Percentiles rank a stretch among this genome's conserved stretches.
phyloP scores from a whole-genome alignment of 2,113 vertebrate species.

The Bos indicus region DNA sequence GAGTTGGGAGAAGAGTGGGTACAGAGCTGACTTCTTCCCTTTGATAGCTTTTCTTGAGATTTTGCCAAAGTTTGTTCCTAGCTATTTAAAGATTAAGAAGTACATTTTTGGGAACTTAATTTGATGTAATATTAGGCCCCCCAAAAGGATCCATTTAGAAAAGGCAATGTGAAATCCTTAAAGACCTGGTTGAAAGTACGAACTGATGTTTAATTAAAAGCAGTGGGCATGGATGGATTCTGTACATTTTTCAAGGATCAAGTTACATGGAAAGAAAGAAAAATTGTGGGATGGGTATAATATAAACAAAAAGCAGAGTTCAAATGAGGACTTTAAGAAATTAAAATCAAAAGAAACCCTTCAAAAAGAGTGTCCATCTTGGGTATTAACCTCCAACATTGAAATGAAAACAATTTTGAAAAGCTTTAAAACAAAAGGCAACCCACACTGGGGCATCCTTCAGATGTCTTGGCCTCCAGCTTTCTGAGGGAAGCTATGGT shows the following conservation, averaged over 20 bases:
- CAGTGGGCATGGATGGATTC: constrained; percentile 55
- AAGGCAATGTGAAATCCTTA: constrained; percentile 53
- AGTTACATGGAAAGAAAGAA: constrained; percentile 68
- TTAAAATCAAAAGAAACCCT: constrained; percentile 69
- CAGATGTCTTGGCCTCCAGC: constrained; percentile 43
- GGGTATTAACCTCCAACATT: constrained; percentile 64
- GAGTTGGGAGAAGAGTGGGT: not conserved
- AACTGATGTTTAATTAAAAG: constrained; percentile 72
- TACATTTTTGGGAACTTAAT: constrained; percentile 49
- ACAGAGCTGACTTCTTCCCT: not conserved
- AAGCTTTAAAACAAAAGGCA: constrained; percentile 37
- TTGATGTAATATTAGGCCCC: constrained; percentile 44
- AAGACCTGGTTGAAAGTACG: constrained; percentile 50
- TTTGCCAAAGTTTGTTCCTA: constrained; percentile 59
- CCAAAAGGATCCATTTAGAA: constrained; percentile 23
- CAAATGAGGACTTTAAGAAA: constrained; percentile 68
- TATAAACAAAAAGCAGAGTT: constrained; percentile 63
- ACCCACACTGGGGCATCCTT: not conserved
- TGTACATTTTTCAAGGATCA: constrained; percentile 65
- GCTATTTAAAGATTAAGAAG: constrained; percentile 69
- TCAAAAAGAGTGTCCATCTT: constrained; percentile 69
- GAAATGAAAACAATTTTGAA: constrained; percentile 62
- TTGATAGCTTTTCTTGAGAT: constrained; percentile 42
- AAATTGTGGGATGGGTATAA: constrained; percentile 63
- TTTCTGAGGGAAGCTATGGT: constrained; percentile 22